A percentile compares a stretch with the other conserved stretches of the same genome.
Evolutionary conservation across 35 echinoderm and acorn worm genomes (phyloP).

Genomic region (Patiria miniata): DNA sequence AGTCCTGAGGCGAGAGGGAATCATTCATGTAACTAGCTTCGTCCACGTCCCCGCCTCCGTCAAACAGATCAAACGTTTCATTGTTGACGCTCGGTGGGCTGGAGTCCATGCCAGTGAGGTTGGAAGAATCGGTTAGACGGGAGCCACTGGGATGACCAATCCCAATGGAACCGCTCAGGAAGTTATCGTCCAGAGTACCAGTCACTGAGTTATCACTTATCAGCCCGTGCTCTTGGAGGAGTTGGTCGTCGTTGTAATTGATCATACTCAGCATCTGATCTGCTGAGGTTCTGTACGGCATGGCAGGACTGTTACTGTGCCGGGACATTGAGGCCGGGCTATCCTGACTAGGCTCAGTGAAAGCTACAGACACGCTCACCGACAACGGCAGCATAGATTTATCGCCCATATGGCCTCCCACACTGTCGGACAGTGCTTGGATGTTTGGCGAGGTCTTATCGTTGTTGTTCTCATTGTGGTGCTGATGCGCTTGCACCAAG

Average conservation of each 20-base stretch:
- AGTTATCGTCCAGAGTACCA: constrained; percentile 72
- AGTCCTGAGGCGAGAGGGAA: constrained; percentile 74
- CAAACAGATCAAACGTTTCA: constrained; percentile 83
- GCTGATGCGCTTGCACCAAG: constrained; percentile 22
- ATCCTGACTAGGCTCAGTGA: constrained; percentile 72
- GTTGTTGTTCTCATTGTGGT: constrained; percentile 75
- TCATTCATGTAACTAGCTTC: constrained; percentile 79
- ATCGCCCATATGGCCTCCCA: constrained; percentile 31
- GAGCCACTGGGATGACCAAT: constrained; percentile 30
- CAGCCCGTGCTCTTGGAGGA: constrained; percentile 62
- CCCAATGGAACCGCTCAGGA: constrained; percentile 71
- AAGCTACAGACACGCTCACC: constrained; percentile 71
- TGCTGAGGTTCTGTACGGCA: constrained; percentile 44
- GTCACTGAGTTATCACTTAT: constrained; percentile 71
- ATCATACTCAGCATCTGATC: constrained; percentile 94
- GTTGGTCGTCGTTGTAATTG: constrained; percentile 83
- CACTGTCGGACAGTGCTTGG: constrained; percentile 55
- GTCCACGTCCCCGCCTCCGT: constrained; percentile 76
- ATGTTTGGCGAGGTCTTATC: constrained; percentile 65
- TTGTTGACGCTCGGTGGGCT: constrained; percentile 85
- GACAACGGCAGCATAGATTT: constrained; percentile 75
- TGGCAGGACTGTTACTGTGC: constrained; percentile 85
- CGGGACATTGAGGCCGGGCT: constrained; percentile 63
- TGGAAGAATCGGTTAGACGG: constrained; percentile 59
- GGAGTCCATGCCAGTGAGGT: constrained; percentile 71